Evolutionary conservation across 2,113 vertebrate genomes (phyloP), one percentile per base, ranked within the genome.

Genomic region (Herpetotheres cachinnans): DNA sequence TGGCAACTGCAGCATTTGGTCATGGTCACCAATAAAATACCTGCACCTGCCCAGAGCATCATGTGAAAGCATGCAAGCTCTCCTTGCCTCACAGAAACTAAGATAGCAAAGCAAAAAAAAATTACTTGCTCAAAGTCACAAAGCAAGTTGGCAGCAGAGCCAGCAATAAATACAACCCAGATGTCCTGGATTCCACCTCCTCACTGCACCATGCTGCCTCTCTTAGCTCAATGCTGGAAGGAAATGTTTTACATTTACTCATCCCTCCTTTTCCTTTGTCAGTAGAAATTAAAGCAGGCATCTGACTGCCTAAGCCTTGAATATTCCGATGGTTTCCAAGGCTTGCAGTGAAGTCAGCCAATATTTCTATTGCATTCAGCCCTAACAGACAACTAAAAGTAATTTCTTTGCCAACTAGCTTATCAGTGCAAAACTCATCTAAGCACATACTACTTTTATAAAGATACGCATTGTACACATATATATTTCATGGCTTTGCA

Each of bases 231-330:
- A 8, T 25, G 88, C 88, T 96, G 93, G 95, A 96, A 97, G 94
- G 96, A 97, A 97, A 95, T 93, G 82, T 95, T 96, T 95, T 89
- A 90, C 94, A 95, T 95, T 97, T 95, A 95, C 93, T 94, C 94
- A 97, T 96, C 89, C 55, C 95, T 96, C 82, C 91, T 97, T 89
- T 93, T 90, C 91, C 91, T 95, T 96, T 97, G 94, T 97, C 97
- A 97, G 81, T 62, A 95, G 93, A 97, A 96, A 97, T 91, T 94
- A 94, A 95, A 97, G 91, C 77, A 97, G 85, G 67, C 97, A 96
- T 95, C 88, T 97, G 95, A 96, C 93, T 89, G 95, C 82, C 91
- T 85, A 50, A 95, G 94, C 59, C 86, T 93, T 88, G 93, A 95
- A 93, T 95, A 71, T 55, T 90, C 74, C 1, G 6, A 19, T 47